These are phyloP conservation scores for Callorhinus ursinus DNA, from an alignment of 2,113 vertebrate genomes.

Conservation along the genomic window DNA sequence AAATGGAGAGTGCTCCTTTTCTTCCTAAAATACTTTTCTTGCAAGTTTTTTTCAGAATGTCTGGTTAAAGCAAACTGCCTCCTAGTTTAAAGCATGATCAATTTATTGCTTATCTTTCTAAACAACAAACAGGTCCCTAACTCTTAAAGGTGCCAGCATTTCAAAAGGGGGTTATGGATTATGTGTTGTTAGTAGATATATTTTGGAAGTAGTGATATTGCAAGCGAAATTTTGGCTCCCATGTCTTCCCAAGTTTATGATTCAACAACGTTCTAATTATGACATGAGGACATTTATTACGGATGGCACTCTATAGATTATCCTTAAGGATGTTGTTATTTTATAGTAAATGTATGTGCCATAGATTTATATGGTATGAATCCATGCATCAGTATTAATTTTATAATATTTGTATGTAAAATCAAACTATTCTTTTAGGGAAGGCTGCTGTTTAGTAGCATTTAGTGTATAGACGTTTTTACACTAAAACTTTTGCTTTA, in stretches of 20 bases:
- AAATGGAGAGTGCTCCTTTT: background rate
- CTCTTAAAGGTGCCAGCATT: background rate
- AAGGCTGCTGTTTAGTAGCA: background rate
- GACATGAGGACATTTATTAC: slow-evolving; percentile 9
- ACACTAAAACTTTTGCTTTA: background rate
- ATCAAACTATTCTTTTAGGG: background rate
- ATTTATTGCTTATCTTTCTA: slow-evolving; percentile 10
- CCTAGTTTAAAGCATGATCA: background rate
- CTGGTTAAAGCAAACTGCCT: background rate
- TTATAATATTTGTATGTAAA: background rate
- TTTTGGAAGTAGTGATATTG: slow-evolving; percentile 8
- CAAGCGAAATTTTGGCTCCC: background rate
- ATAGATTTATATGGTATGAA: background rate
- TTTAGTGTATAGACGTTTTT: background rate
- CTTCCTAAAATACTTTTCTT: background rate
- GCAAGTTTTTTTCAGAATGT: background rate
- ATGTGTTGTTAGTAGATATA: background rate
- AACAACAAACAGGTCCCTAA: background rate
- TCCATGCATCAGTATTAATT: background rate
- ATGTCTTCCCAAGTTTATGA: background rate
- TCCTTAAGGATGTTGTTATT: background rate
- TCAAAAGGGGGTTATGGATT: background rate
- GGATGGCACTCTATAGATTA: background rate
- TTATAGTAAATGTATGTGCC: background rate
- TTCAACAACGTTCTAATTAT: background rate